Percentiles rank a stretch among this genome's conserved stretches.
These are phyloP conservation scores for Drosophila vallismaia DNA, from an alignment of 2,888 invertebrate species.

Conservation along the genomic window DNA sequence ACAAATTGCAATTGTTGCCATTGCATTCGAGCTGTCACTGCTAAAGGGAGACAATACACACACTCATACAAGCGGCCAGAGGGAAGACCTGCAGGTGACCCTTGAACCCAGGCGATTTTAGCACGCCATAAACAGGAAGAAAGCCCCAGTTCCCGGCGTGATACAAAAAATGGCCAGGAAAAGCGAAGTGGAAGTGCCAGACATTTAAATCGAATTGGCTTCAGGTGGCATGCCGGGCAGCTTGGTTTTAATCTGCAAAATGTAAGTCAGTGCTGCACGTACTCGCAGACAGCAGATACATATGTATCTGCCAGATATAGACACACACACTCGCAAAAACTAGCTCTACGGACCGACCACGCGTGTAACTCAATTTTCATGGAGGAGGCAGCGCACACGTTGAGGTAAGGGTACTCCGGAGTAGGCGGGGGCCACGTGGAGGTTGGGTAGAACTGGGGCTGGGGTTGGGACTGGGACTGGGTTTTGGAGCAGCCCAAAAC, in stretches of 20 bases:
- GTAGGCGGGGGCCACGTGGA: constrained; percentile 10
- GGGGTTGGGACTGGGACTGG: background rate
- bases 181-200: constrained; percentile 73
- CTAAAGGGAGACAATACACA: constrained; percentile 43
- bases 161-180: constrained; percentile 73
- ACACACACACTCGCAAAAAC: constrained; percentile 32
- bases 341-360: constrained; percentile 57
- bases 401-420: constrained; percentile 9
- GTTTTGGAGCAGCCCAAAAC: background rate
- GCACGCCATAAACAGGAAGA: constrained; percentile 67
- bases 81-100: constrained; percentile 53
- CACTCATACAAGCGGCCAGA: constrained; percentile 7
- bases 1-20: constrained; percentile 84
- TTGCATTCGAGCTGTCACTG: constrained; percentile 81
- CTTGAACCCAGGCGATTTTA: constrained; percentile 69
- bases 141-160: constrained; percentile 30
- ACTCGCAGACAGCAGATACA: constrained; percentile 63
- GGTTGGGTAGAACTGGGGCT: background rate
- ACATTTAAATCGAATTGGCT: constrained; percentile 81
- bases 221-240: constrained; percentile 50
- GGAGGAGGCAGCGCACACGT: constrained; percentile 62
- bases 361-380: constrained; percentile 80
- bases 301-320: constrained; percentile 69
- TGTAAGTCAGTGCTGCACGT: constrained; percentile 71
- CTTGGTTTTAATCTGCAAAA: constrained; percentile 71